Conservation (phyloP, 2,797 vertebrate species). For the Ceryle rudis region DNA sequence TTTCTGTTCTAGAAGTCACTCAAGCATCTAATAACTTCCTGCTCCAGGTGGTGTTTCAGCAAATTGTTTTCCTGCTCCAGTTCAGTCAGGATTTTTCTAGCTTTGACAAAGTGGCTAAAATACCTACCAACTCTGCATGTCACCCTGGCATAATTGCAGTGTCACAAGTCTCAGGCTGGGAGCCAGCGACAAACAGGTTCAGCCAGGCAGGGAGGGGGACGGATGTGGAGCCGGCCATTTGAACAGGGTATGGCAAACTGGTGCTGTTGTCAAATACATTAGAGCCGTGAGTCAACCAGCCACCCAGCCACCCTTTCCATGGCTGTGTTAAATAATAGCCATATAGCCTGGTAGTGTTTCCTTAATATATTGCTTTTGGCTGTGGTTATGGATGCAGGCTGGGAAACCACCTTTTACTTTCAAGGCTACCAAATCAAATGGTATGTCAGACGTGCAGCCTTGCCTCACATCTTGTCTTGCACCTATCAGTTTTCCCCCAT, state of each 20-base stretch:
- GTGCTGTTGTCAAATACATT: not conserved
- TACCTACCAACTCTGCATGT: not conserved
- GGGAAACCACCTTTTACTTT: not conserved
- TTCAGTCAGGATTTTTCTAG: slow-evolving; percentile 51
- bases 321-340: not conserved
- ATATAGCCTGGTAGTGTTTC: not conserved
- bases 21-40: slow-evolving; percentile 64
- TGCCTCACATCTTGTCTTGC: not conserved
- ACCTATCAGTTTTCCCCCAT: not conserved
- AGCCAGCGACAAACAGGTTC: not conserved
- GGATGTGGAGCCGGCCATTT: not conserved
- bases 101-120: slow-evolving; percentile 27
- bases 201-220: not conserved
- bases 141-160: not conserved
- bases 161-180: slow-evolving; percentile 19
- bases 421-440: not conserved
- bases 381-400: not conserved
- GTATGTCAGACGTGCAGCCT: not conserved
- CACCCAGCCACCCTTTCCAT: not conserved
- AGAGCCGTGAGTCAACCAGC: not conserved
- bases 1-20: slow-evolving; percentile 57
- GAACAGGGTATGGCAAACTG: not conserved
- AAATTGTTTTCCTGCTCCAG: slow-evolving; percentile 56
- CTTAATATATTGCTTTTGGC: not conserved
- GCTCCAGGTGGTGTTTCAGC: slow-evolving; percentile 62